These are phyloP conservation scores for Serrognathus titanus DNA, from an alignment of 2,888 invertebrate species.

Conservation along the genomic window DNA sequence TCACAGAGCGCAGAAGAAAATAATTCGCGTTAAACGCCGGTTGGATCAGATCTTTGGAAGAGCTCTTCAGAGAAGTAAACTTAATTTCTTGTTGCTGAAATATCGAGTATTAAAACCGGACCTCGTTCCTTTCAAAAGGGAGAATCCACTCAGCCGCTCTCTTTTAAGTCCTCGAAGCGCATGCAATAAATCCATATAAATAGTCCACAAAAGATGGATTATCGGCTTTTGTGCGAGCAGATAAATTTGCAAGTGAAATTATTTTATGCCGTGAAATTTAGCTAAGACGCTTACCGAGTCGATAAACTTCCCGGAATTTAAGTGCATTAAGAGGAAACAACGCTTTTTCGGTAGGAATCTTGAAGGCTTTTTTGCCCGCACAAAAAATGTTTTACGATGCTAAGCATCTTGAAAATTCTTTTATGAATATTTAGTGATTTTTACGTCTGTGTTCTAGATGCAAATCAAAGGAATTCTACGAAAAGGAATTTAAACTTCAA, in stretches of 20 bases:
- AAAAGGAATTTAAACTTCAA: too few relatives aligned
- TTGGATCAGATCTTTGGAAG: not conserved
- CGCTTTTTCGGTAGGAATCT: too few relatives aligned
- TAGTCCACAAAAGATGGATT: constrained; percentile 41
- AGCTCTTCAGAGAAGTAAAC: not conserved
- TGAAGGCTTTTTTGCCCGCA: too few relatives aligned
- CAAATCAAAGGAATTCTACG: too few relatives aligned
- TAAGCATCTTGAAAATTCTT: too few relatives aligned
- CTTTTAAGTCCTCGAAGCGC: constrained; percentile 20
- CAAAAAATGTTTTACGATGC: too few relatives aligned
- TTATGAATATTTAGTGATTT: too few relatives aligned
- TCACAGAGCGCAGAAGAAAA: too few relatives aligned
- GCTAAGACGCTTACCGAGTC: constrained; percentile 29
- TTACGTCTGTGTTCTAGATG: too few relatives aligned
- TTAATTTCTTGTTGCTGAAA: constrained; percentile 3
- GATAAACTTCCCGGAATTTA: constrained; percentile 1
- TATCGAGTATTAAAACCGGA: constrained; percentile 25
- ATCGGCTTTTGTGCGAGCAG: constrained; percentile 32
- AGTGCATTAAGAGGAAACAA: too few relatives aligned
- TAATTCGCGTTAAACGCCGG: constrained; percentile 1
- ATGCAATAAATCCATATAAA: constrained; percentile 34
- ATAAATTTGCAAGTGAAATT: constrained; percentile 36
- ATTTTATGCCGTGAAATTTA: constrained; percentile 30
- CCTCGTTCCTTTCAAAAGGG: constrained; percentile 24
- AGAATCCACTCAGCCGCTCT: constrained; percentile 27